These are phyloP conservation scores for Palloptera scutellata DNA, from an alignment of 2,888 invertebrate genomes.

Conservation along the genomic window DNA sequence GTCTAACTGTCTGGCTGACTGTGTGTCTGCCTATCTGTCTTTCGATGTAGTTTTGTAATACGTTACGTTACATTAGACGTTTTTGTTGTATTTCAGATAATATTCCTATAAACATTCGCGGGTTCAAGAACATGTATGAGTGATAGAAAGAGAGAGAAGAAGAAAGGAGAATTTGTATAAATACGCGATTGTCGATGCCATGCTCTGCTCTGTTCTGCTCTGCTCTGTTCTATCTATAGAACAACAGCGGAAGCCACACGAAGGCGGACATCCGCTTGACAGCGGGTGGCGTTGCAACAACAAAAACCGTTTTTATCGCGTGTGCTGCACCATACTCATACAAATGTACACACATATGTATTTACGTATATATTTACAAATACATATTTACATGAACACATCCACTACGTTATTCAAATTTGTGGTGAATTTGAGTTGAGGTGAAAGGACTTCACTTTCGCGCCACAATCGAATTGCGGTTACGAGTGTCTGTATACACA, in stretches of 20 bases:
- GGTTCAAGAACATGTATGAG: not conserved
- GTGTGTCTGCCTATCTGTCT: too few species aligned
- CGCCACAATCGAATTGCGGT: conserved; percentile 45
- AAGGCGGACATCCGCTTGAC: conserved; percentile 44
- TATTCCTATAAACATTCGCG: conserved; percentile 20
- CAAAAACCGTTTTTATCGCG: conserved; percentile 30
- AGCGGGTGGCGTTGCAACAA: conserved; percentile 39
- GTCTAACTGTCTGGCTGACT: too few species aligned
- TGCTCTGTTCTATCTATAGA: conserved; percentile 33
- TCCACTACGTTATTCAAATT: not conserved
- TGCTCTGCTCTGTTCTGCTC: conserved; percentile 30
- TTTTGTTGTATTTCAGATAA: conserved; percentile 26
- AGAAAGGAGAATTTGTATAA: too few species aligned
- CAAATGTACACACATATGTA: not conserved
- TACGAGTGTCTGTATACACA: conserved; percentile 37
- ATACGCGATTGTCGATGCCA: not conserved
- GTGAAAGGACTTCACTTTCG: conserved; percentile 36
- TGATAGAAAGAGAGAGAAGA: not conserved
- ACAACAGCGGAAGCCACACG: conserved; percentile 40
- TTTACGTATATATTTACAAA: not conserved
- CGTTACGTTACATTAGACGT: conserved; percentile 14
- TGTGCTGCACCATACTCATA: conserved; percentile 19
- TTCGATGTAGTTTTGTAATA: not conserved
- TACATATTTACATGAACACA: not conserved
- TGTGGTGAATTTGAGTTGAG: conserved; percentile 20